Evolutionary conservation across 1,140 invertebrate genomes (phyloP), one percentile per base, ranked within the genome.

Genomic region (Aporrectodea caliginosa): DNA sequence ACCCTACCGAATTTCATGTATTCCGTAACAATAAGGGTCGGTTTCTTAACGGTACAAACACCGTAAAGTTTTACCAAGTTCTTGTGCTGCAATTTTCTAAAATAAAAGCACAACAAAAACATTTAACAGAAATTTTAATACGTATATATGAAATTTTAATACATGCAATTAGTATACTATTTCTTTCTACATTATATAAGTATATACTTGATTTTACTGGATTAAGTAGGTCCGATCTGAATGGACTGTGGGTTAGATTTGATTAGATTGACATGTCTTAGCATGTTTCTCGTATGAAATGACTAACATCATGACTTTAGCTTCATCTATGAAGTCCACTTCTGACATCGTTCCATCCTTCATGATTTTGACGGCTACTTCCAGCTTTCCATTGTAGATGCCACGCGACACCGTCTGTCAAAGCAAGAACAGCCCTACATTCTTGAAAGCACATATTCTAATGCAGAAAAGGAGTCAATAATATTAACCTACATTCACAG

Each of bases 351-450:
- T 96, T 80, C 94, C 95, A 88, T 96, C 94, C 88, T 96, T 96
- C 95, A 97, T 97, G 94, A 96, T 96, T 89, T 97, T 97, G 30
- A 97, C 95, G 77, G 95, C 95, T 27, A 95, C 95, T 84, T 96
- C 94, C 81, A 93, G 94, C 1, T 92, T 92, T 2, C 94, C 72
- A 16, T 70, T 68, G 43, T 69, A 77, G 16, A 68, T 73, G n/a
- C 70, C 81, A 33, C 43, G 75, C 16, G n/a, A 30, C 2, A 82
- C 81, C 2, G 32, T 75, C 81, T 82, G 72, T n/a, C 29, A 32
- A 70, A 58, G 6, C 43, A 58, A 58, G n/a, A n/a, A n/a, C n/a
- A n/a, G n/a, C n/a, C n/a, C n/a, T n/a, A n/a, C n/a, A n/a, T n/a
- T n/a, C n/a, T n/a, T n/a, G n/a, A n/a, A n/a, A n/a, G n/a, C n/a